phyloP scores from a whole-genome alignment of 2,113 vertebrate genomes.

The Datnioides undecimradiatus region DNA sequence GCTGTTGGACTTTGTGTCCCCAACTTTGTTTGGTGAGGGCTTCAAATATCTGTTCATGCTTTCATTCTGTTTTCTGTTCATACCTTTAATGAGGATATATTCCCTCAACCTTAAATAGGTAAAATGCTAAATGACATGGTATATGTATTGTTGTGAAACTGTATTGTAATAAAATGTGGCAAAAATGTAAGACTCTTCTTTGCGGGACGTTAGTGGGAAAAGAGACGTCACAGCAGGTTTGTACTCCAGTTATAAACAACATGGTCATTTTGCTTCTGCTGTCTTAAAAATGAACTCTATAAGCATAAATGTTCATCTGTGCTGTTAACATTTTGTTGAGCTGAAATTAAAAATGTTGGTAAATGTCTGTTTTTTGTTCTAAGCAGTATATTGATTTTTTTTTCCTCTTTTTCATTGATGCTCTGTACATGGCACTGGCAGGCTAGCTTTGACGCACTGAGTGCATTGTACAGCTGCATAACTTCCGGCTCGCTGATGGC shows the following conservation, averaged over 20 bases:
- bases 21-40: constrained; percentile 95
- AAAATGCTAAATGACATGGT: constrained; percentile 81
- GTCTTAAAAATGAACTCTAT: not conserved
- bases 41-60: constrained; percentile 74
- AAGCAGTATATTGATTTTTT: not conserved
- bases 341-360: constrained; percentile 27
- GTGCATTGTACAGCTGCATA: constrained; percentile 74
- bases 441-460: constrained; percentile 77
- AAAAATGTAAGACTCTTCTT: constrained; percentile 91
- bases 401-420: not conserved
- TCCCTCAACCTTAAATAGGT: constrained; percentile 24
- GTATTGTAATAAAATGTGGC: constrained; percentile 94
- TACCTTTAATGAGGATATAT: not conserved
- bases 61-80: constrained; percentile 11
- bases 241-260: constrained; percentile 87
- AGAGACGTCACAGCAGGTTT: constrained; percentile 92
- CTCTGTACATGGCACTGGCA: constrained; percentile 39
- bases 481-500: constrained; percentile 80
- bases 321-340: not conserved
- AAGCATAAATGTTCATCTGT: not conserved
- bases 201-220: constrained; percentile 85
- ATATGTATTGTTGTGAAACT: constrained; percentile 91
- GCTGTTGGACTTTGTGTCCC: constrained; percentile 97
- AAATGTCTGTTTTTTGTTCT: constrained; percentile 11
- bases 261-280: accelerated